phyloP scores from a whole-genome alignment of 2,888 invertebrate genomes.

The Saturnia japonica region DNA sequence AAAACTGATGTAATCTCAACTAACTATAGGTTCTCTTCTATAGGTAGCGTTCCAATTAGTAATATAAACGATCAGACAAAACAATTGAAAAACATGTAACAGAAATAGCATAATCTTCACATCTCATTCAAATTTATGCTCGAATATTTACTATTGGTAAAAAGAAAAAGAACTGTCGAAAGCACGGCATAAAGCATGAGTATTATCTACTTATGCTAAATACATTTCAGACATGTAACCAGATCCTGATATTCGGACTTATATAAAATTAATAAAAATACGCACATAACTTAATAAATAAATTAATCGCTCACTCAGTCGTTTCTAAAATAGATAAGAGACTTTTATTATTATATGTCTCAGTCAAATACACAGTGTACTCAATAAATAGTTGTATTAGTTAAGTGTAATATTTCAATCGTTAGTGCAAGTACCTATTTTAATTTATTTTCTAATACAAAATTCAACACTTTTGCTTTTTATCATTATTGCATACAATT shows the following conservation, averaged over 20 bases:
- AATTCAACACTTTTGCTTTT: background rate
- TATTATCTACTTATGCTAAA: constrained; percentile 10
- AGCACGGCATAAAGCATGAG: constrained; percentile 23
- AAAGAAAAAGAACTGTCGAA: constrained; percentile 19
- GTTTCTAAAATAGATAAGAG: background rate
- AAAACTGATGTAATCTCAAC: constrained; percentile 6
- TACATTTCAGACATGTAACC: constrained; percentile 8
- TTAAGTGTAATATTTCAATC: background rate
- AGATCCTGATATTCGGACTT: constrained; percentile 14
- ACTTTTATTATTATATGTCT: background rate
- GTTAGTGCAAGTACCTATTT: background rate
- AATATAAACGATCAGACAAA: constrained; percentile 1
- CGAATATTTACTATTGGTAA: background rate
- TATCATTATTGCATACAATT: background rate
- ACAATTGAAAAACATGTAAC: background rate
- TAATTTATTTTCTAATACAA: background rate
- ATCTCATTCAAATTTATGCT: background rate
- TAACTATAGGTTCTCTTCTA: background rate
- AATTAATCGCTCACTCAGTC: constrained; percentile 11
- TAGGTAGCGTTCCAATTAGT: background rate
- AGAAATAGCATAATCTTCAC: constrained; percentile 3
- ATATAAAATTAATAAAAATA: constrained; percentile 7
- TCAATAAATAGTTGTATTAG: background rate
- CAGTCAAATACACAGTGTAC: background rate
- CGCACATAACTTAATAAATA: background rate